Conservation (phyloP, 2,797 vertebrate genomes). For the Loriculus beryllinus region DNA sequence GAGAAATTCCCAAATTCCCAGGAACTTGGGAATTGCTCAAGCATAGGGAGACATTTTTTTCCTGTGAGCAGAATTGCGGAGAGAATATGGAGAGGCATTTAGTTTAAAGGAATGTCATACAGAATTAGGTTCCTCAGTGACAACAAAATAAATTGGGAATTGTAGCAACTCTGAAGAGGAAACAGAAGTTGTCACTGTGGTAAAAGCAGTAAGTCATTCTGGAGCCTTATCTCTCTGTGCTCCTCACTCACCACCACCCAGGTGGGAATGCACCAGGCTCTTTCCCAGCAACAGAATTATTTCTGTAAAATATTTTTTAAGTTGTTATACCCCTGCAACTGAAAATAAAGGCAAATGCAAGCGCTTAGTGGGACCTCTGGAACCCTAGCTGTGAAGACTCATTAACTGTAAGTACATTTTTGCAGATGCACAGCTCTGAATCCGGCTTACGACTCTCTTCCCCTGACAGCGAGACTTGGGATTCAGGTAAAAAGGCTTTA, state of each 20-base stretch:
- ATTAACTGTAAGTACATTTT: slow-evolving; percentile 51
- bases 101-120: neutral
- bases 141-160: slow-evolving; percentile 5
- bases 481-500: slow-evolving; percentile 45
- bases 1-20: neutral
- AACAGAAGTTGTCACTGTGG: slow-evolving; percentile 11
- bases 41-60: neutral
- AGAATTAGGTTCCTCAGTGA: neutral
- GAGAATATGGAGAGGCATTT: neutral
- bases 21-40: neutral
- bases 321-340: slow-evolving; percentile 35
- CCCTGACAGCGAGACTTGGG: neutral
- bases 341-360: slow-evolving; percentile 26
- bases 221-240: neutral
- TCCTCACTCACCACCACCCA: neutral
- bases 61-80: neutral
- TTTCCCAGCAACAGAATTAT: slow-evolving; percentile 48
- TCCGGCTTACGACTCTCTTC: slow-evolving; percentile 37
- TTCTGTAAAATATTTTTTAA: slow-evolving; percentile 30
- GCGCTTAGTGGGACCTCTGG: slow-evolving; percentile 30
- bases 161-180: neutral
- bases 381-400: slow-evolving; percentile 54
- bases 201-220: slow-evolving; percentile 34
- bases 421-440: slow-evolving; percentile 35
- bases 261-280: neutral